Evolutionary conservation across 2,888 invertebrate species (phyloP).

Genomic region (Melanostoma mellinum): DNA sequence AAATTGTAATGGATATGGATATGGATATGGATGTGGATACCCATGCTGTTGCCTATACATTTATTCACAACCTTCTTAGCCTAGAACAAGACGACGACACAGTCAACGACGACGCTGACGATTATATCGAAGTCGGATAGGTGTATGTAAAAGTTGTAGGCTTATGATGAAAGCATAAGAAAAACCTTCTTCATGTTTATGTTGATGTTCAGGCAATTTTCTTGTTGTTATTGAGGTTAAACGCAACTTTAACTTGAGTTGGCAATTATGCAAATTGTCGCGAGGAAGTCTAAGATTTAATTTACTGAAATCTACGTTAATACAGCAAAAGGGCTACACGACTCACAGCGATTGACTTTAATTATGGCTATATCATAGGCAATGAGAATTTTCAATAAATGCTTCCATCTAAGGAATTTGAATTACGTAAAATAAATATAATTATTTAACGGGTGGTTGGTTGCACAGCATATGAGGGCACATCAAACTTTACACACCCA

Average conservation of each 20-base stretch:
- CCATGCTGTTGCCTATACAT: conserved; percentile 32
- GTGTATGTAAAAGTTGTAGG: too few relatives aligned
- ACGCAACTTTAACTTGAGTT: conserved; percentile 51
- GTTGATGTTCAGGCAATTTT: conserved; percentile 41
- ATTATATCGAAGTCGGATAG: conserved; percentile 16
- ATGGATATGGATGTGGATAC: conserved; percentile 4
- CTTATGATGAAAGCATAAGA: conserved; percentile 16
- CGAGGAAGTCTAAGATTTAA: conserved; percentile 25
- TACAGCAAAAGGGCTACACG: neutral
- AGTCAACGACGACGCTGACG: neutral
- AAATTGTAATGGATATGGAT: conserved; percentile 26
- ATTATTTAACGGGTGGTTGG: too few relatives aligned
- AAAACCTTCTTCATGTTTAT: conserved; percentile 43
- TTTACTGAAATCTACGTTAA: conserved; percentile 16
- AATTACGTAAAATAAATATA: too few relatives aligned
- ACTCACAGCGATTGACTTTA: conserved; percentile 12
- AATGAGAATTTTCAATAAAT: neutral
- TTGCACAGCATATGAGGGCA: too few relatives aligned
- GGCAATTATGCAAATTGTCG: conserved; percentile 60
- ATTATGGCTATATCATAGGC: conserved; percentile 17
- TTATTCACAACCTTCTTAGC: conserved; percentile 21
- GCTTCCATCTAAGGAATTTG: too few relatives aligned
- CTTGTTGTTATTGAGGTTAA: conserved; percentile 62
- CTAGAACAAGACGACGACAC: conserved; percentile 5
- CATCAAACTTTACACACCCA: too few relatives aligned